Evolutionary conservation across 2,113 vertebrate genomes (phyloP), one percentile per base, ranked within the genome.

Genomic region (Genyomyrus donnyi): DNA sequence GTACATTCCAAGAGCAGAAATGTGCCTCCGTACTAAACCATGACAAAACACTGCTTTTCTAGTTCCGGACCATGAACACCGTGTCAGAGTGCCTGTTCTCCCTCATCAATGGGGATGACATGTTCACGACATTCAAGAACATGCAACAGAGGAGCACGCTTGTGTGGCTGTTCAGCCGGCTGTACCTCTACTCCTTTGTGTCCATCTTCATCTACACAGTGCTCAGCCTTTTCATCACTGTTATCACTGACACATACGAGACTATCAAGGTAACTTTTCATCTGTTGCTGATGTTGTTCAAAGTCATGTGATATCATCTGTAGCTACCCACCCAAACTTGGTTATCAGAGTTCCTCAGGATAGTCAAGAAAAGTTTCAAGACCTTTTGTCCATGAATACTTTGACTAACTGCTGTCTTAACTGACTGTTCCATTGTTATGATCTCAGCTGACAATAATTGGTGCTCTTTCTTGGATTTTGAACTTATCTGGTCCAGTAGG

Each of bases 171-270:
- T 99, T 99, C 95, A 99, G 98, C 90, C 95, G 98, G 0, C 92
- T 96, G 0, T 99, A 99, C 91, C 95, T 99, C n/a, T 99, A 99
- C 92, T 98, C 98, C 93, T 99, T 99, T 95, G 99, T 99, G 91
- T 98, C 97, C 6, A 95, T 99, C 48, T 99, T 99, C 88, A 99
- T 99, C 93, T 99, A 99, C 93, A 99, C 99, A 98, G 96, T 99
- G 92, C 97, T 99, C 92, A 99, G 98, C 74, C 97, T 99, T 88
- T 99, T 99, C 92, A 99, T 99, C 87, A 98, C 98, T 4, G 97
- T 99, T 88, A 99, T 99, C 94, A 99, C 98, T 0, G 98, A 99
- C 35, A 95, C 98, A 74, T 99, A 99, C 0, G 97, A 99, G 90
- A 99, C 97, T 80, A 98, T 99, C 93, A 99, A 99, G 97, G 98